Conservation (phyloP, 2,113 vertebrate species). For the Perca schrenkii region DNA sequence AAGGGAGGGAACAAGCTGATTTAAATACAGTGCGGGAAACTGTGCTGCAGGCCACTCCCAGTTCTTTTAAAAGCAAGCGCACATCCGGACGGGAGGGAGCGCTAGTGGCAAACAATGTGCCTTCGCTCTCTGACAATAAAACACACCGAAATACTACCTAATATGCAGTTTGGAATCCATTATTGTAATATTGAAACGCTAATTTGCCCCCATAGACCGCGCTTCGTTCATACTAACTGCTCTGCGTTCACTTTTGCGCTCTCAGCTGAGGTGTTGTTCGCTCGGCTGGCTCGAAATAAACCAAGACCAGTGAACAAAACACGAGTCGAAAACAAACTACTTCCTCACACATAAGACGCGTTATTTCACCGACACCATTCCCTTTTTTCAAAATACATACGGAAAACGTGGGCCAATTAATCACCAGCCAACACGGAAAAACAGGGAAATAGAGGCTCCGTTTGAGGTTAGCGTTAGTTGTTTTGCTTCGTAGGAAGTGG, state of each 20-base stretch:
- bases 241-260: constrained; percentile 26
- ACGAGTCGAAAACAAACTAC: constrained; percentile 12
- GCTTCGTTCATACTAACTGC: not conserved
- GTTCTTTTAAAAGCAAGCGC: constrained; percentile 76
- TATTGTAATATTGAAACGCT: accelerated
- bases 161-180: not conserved
- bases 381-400: not conserved
- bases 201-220: accelerated
- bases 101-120: constrained; percentile 80
- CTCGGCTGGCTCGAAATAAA: constrained; percentile 34
- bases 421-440: not conserved
- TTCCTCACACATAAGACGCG: not conserved
- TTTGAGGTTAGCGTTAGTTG: constrained; percentile 34
- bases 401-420: not conserved
- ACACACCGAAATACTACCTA: constrained; percentile 19
- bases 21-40: constrained; percentile 85
- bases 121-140: constrained; percentile 66
- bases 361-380: not conserved
- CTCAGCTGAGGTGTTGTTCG: constrained; percentile 45
- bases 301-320: constrained; percentile 46
- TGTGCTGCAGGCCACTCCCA: constrained; percentile 74
- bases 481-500: constrained; percentile 25
- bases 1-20: constrained; percentile 77
- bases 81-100: constrained; percentile 81
- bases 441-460: constrained; percentile 16